phyloP scores from a whole-genome alignment of 2,113 vertebrate species.

The Mobula hypostoma region DNA sequence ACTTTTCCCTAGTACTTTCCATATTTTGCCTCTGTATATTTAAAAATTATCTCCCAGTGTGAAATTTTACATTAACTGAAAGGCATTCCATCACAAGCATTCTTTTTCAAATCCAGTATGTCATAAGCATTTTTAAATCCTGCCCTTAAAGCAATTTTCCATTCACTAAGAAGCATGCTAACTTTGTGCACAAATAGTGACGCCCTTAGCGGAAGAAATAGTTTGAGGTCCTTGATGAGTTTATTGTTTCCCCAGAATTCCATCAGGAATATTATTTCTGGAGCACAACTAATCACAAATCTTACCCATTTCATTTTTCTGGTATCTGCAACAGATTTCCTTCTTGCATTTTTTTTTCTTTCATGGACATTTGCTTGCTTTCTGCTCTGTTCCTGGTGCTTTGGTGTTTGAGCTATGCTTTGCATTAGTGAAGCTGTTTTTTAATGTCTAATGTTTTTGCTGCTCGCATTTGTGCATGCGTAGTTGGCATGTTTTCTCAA shows the following conservation, averaged over 20 bases:
- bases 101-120: too few relatives aligned
- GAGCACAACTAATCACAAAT: background rate
- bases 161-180: background rate
- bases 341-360: background rate
- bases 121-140: background rate
- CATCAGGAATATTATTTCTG: background rate
- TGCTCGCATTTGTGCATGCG: background rate
- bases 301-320: background rate
- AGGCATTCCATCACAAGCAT: background rate
- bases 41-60: background rate
- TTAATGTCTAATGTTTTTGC: background rate
- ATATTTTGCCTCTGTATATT: background rate
- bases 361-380: background rate
- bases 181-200: background rate
- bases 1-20: background rate
- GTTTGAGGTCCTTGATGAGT: background rate
- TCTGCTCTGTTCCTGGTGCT: background rate
- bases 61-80: background rate
- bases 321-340: background rate
- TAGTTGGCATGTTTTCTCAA: background rate
- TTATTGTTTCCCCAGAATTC: background rate
- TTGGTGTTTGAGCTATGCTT: constrained; percentile 10
- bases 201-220: background rate
- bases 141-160: background rate
- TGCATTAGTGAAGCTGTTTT: background rate